phyloP scores from a whole-genome alignment of 2,888 invertebrate genomes.

The Eilema depressum region DNA sequence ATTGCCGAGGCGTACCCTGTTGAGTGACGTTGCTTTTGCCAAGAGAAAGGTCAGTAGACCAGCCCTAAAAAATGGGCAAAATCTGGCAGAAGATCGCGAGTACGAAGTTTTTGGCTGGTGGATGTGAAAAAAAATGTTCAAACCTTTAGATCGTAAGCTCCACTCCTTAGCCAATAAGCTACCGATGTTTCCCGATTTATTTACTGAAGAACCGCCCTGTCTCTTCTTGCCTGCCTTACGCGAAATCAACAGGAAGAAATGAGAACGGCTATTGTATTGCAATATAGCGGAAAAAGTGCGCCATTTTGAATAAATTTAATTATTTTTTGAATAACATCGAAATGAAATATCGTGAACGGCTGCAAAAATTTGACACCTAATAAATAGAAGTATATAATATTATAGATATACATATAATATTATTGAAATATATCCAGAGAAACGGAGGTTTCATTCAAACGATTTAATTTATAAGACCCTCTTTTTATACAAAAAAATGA shows the following conservation, averaged over 20 bases:
- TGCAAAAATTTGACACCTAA: slow-evolving; percentile 29
- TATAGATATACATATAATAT: slow-evolving; percentile 18
- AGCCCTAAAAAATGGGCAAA: too few species aligned
- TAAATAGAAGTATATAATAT: slow-evolving; percentile 28
- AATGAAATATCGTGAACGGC: slow-evolving; percentile 11
- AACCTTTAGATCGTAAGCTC: too few species aligned
- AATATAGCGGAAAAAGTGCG: background rate
- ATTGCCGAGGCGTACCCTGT: too few species aligned
- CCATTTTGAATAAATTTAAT: background rate
- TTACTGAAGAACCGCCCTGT: too few species aligned
- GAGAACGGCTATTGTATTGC: background rate
- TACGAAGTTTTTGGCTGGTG: too few species aligned
- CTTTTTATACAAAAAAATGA: background rate
- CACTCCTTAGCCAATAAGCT: too few species aligned
- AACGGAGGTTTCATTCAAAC: background rate
- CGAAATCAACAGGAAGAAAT: background rate
- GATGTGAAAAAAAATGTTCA: too few species aligned
- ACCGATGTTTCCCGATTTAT: too few species aligned
- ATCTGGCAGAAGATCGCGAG: too few species aligned
- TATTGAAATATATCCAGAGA: background rate
- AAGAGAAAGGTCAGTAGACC: too few species aligned
- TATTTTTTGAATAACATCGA: background rate
- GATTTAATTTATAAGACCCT: background rate
- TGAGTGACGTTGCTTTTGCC: too few species aligned
- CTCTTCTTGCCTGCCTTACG: too few species aligned